Evolutionary conservation across 2,797 vertebrate genomes (phyloP), one percentile per base, ranked within the genome.

Genomic region (Adrianichthys oophorus): DNA sequence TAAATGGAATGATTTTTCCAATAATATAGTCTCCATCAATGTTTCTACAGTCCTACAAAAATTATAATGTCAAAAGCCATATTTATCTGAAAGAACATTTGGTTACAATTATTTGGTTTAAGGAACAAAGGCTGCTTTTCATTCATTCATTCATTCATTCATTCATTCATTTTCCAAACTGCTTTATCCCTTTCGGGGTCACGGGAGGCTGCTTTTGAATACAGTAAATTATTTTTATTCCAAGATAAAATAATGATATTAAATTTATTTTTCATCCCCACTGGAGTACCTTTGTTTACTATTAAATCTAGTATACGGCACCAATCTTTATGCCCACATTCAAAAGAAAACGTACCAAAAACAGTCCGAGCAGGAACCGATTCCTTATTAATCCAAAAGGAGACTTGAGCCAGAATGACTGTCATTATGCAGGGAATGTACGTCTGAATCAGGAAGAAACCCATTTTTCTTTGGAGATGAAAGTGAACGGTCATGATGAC

Each of bases 311-410:
- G 4, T n/a, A 23, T 42, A 62, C 52, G 2, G 7, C 5, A 46
- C 15, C 45, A 46, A 18, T 13, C 7, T 12, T 15, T 12, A 44
- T 6, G 26, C 5, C 26, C 8, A 15, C 5, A 41, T 12, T 12
- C 10, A 13, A 2, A 67, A 55, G 0, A 6, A 65, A 59, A 65
- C 94, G 85, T 93, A 98, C 96, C 96, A 60, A 98, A 98, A 48
- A 98, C 96, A 18, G 96, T 98, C 80, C 96, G 93, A 65, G 96
- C 96, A 23, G 96, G 96, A 72, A 98, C 96, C 0, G 96, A 98
- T 70, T 98, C 96, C 87, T 98, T 98, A 80, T 98, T 96, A 86
- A 98, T 98, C 96, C 96, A 98, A 85, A 98, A 98, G 8, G 96
- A 98, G 65, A 98, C 96, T 84, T 98, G 96, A 45, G 96, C 96